Conservation (phyloP, 2,113 vertebrate genomes). For the Sturnus vulgaris region DNA sequence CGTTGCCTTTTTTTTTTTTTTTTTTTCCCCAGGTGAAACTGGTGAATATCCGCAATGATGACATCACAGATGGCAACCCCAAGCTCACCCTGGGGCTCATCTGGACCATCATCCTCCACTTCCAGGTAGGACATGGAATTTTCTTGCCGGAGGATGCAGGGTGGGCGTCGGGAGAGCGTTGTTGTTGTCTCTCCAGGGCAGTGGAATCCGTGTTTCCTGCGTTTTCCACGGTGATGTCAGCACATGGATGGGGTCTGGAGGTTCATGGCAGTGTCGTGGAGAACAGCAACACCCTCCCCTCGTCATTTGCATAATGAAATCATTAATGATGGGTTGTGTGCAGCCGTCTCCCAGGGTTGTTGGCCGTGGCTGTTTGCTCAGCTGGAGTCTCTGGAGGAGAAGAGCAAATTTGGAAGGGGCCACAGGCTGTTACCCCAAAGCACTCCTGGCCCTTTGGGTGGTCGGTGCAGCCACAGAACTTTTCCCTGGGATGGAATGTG, state of each 20-base stretch:
- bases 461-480: rapidly evolving
- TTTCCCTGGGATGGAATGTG: neutral
- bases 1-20: neutral
- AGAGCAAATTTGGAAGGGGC: neutral
- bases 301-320: neutral
- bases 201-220: rapidly evolving
- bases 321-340: neutral
- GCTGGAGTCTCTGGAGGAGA: neutral
- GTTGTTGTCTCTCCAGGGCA: neutral
- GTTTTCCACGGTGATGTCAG: rapidly evolving
- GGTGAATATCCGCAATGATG: slow-evolving; percentile 96
- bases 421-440: rapidly evolving
- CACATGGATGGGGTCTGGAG: neutral
- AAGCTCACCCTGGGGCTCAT: slow-evolving; percentile 96
- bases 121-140: slow-evolving; percentile 81
- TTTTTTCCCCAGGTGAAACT: slow-evolving; percentile 85
- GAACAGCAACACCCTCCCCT: neutral
- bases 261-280: neutral
- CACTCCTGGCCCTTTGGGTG: neutral
- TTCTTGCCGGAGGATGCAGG: rapidly evolving
- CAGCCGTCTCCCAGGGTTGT: neutral
- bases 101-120: slow-evolving; percentile 99
- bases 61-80: slow-evolving; percentile 97
- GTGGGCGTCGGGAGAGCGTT: rapidly evolving
- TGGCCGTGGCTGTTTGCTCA: slow-evolving; percentile 23